Conservation (phyloP, 2,797 vertebrate genomes). For the Onychomys leucogaster region DNA sequence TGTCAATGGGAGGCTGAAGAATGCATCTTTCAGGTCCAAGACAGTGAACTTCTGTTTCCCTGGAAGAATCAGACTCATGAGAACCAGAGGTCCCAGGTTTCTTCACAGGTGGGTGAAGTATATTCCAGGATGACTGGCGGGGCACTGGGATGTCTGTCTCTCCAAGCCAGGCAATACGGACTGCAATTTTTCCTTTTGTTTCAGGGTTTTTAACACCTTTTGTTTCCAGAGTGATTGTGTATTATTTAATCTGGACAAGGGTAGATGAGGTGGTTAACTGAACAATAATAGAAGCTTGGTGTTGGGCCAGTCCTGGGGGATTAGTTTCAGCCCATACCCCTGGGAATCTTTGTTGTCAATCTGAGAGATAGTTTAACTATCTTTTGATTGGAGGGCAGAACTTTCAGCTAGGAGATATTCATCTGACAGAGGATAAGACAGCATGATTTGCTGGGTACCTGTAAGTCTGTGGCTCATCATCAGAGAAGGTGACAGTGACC, state of each 20-base stretch:
- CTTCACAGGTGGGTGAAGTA: neutral
- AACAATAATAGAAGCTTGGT: neutral
- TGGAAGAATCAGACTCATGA: neutral
- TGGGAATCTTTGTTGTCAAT: neutral
- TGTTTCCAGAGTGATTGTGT: neutral
- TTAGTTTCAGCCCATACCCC: neutral
- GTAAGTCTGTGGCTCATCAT: neutral
- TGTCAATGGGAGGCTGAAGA: neutral
- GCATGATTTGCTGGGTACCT: neutral
- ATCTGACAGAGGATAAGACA: neutral
- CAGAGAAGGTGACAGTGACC: neutral
- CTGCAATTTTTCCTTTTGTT: neutral
- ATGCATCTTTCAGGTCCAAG: neutral
- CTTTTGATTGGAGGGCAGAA: neutral
- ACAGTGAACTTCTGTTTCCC: neutral
- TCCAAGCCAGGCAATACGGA: neutral
- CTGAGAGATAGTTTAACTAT: neutral
- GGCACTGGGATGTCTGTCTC: neutral
- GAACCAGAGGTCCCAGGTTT: neutral
- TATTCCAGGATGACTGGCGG: neutral
- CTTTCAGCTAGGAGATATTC: neutral
- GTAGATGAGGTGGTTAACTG: neutral
- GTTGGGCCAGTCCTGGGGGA: neutral
- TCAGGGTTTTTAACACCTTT: neutral
- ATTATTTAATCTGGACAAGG: neutral